Evolutionary conservation across 2,888 invertebrate species (phyloP), one percentile per base, ranked within the genome.

Genomic region (Lysandra coridon): DNA sequence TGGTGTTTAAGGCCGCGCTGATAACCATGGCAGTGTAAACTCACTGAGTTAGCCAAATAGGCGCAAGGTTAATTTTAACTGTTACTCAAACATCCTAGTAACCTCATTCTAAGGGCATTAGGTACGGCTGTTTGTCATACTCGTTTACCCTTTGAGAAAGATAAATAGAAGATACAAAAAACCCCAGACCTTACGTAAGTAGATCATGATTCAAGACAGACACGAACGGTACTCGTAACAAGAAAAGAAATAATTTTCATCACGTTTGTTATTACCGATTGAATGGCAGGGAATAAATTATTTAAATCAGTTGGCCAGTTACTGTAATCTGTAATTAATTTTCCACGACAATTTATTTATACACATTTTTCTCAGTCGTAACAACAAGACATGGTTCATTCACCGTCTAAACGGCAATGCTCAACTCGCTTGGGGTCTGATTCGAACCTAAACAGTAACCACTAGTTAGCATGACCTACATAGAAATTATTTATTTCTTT

Each of bases 1-100:
- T 57, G 62, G 79, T 80, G 74, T 80, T 49, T 62, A 78, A 78
- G 64, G 78, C 79, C 76, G 23, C 74, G 37, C 40, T 79, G 75
- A 80, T 79, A 78, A 73, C 78, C 77, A 74, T 79, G 78, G 79
- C 53, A 64, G 73, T 78, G 74, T 17, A 74, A 73, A 81, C 79
- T 77, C 79, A 78, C 53, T 40, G 73, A 80, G 78, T 78, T 69
- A 76, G 53, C 76, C 79, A 80, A 74, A 80, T 60, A 78, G 78
- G 81, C 64, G 75, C 80, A 75, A 81, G 81, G 81, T 80, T 60
- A 73, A 73, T 73, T 53, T 74, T 77, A 79, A 76, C 76, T 76
- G 14, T 74, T 73, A 60, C 75, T 40, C 74, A 79, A 80, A 80
- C 76, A 79, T 64, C 49, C 62, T 69, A 49, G 49, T 40, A 76